Evolutionary conservation across 2,888 invertebrate species (phyloP).

Genomic region (Lingula anatina): DNA sequence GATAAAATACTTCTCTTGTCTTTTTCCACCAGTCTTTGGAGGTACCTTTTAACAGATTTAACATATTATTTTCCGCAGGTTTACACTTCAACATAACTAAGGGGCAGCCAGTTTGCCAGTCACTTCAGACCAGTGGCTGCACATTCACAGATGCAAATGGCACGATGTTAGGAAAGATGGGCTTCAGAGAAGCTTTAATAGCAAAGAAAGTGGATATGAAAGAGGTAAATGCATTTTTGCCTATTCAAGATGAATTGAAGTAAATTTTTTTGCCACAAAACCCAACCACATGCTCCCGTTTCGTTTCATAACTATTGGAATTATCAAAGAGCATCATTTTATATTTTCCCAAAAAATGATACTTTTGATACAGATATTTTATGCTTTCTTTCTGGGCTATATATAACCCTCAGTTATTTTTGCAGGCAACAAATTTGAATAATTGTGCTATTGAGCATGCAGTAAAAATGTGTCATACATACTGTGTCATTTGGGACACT

Average conservation of each 20-base stretch:
- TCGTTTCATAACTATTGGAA: too few species aligned
- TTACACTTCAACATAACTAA: constrained; percentile 45
- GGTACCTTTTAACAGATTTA: not conserved
- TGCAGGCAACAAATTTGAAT: too few species aligned
- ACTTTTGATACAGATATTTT: too few species aligned
- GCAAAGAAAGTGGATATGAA: constrained; percentile 15
- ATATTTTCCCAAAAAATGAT: too few species aligned
- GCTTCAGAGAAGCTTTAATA: constrained; percentile 19
- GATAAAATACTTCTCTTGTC: not conserved
- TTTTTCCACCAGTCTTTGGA: not conserved
- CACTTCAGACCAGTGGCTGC: too few species aligned
- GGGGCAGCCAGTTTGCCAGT: constrained; percentile 23
- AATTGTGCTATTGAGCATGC: too few species aligned
- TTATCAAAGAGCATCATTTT: too few species aligned
- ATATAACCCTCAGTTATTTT: too few species aligned
- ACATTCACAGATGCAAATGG: too few species aligned
- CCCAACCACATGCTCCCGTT: not conserved
- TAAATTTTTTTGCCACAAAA: not conserved
- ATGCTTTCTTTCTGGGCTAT: too few species aligned
- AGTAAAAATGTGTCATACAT: too few species aligned
- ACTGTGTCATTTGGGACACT: too few species aligned
- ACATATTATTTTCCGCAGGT: constrained; percentile 15
- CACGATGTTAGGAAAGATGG: constrained; percentile 25
- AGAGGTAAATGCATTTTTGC: constrained; percentile 20
- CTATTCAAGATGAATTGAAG: not conserved